A percentile compares a stretch with the other conserved stretches of the same genome.
Evolutionary conservation across 2,888 invertebrate species (phyloP).

Genomic region (Zeuzera pyrina): DNA sequence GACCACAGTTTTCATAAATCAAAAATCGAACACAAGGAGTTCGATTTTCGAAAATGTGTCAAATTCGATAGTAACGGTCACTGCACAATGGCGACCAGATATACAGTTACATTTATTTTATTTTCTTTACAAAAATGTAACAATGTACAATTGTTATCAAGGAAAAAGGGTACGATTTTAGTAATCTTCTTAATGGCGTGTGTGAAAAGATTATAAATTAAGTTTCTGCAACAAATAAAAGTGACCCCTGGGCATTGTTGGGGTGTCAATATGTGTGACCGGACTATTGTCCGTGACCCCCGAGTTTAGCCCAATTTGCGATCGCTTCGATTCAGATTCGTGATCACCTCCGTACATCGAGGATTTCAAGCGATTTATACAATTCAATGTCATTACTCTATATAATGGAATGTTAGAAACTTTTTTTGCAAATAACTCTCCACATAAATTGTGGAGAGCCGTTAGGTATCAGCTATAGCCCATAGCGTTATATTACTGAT

Average conservation of each 20-base stretch:
- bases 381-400: slow-evolving; percentile 35
- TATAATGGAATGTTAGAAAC: slow-evolving; percentile 19
- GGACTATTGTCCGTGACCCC: slow-evolving; percentile 64
- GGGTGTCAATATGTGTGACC: slow-evolving; percentile 73
- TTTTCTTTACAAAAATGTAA: slow-evolving; percentile 51
- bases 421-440: background rate
- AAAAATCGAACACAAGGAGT: slow-evolving; percentile 52
- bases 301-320: slow-evolving; percentile 64
- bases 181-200: slow-evolving; percentile 73
- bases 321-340: slow-evolving; percentile 48
- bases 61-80: slow-evolving; percentile 57
- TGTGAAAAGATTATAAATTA: slow-evolving; percentile 75
- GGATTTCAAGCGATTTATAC: slow-evolving; percentile 40
- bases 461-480: too few relatives aligned
- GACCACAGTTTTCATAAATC: slow-evolving; percentile 55
- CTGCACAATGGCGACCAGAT: slow-evolving; percentile 41
- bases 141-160: slow-evolving; percentile 67
- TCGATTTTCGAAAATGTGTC: slow-evolving; percentile 59
- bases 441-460: too few relatives aligned
- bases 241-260: slow-evolving; percentile 69
- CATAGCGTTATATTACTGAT: too few relatives aligned
- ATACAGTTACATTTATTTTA: slow-evolving; percentile 61
- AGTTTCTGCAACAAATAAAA: slow-evolving; percentile 73
- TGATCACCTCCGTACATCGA: slow-evolving; percentile 36
- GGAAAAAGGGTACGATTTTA: slow-evolving; percentile 69